Percentiles rank a stretch among this genome's conserved stretches.
These are phyloP conservation scores for Linyphia triangularis DNA, from an alignment of 2,888 invertebrate species.

Conservation along the genomic window DNA sequence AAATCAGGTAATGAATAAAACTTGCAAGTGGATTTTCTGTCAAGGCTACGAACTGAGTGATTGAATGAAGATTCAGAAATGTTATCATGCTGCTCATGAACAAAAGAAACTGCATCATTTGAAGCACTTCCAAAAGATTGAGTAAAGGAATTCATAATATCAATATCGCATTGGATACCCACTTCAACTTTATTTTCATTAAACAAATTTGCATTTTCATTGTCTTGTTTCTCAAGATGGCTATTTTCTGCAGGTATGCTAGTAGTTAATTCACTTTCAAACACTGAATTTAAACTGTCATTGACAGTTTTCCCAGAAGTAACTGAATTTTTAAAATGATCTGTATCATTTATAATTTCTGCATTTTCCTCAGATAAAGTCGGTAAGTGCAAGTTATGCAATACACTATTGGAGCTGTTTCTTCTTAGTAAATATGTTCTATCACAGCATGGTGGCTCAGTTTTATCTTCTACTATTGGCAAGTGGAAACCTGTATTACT, in stretches of 20 bases:
- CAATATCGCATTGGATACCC: constrained; percentile 58
- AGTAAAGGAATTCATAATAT: neutral
- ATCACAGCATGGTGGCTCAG: neutral
- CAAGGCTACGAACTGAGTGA: neutral
- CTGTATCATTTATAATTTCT: neutral
- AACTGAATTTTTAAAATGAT: neutral
- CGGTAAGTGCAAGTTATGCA: constrained; percentile 10
- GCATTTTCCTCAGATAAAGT: constrained; percentile 40
- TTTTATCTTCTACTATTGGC: constrained; percentile 10
- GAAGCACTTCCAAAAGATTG: neutral
- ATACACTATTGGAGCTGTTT: neutral
- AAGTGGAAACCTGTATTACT: constrained; percentile 41
- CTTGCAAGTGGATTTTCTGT: neutral
- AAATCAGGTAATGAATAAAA: constrained; percentile 48
- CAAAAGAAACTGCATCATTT: neutral
- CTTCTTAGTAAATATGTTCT: constrained; percentile 46
- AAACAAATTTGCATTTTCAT: neutral
- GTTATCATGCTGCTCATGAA: neutral
- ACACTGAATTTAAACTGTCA: neutral
- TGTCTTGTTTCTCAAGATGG: neutral
- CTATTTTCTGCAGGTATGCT: neutral
- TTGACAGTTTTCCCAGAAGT: neutral
- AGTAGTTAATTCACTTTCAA: neutral
- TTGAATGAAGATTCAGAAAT: neutral
- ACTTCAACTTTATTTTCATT: constrained; percentile 11